Evolutionary conservation across 2,888 invertebrate genomes (phyloP).

Genomic region (Steinernema scapterisci): DNA sequence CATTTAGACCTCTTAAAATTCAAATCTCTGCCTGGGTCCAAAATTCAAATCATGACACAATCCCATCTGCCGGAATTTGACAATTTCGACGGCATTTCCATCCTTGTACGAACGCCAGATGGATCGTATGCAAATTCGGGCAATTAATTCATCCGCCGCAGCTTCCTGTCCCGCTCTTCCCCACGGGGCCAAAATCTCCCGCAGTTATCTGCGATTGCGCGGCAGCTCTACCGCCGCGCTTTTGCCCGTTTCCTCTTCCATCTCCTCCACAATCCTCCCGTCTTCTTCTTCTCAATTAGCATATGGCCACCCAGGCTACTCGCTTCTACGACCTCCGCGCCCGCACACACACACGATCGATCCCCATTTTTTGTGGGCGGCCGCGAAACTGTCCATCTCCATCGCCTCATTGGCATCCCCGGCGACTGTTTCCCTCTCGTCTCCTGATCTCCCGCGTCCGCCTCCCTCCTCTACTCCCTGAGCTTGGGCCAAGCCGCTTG

Average conservation of each 20-base stretch:
- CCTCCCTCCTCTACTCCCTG: too few species aligned
- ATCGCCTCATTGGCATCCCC: not conserved
- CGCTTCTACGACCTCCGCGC: not conserved
- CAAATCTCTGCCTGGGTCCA: too few species aligned
- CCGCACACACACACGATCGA: conserved; percentile 1
- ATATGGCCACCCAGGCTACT: conserved; percentile 23
- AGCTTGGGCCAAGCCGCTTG: conserved; percentile 5
- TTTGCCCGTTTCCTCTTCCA: not conserved
- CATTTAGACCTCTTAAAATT: too few species aligned
- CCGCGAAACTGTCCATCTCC: conserved; percentile 19
- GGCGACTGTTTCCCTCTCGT: not conserved
- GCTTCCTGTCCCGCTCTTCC: too few species aligned
- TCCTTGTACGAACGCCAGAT: not conserved
- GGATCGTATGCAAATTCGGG: conserved; percentile 30
- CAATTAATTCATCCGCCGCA: conserved; percentile 23
- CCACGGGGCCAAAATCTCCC: conserved; percentile 19
- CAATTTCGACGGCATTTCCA: conserved; percentile 3
- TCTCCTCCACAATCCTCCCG: too few species aligned
- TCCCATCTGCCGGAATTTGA: conserved; percentile 25
- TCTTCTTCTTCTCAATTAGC: conserved; percentile 16
- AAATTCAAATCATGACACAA: not conserved
- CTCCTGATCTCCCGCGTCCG: not conserved
- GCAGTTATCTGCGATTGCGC: conserved; percentile 30
- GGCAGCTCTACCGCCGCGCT: not conserved
- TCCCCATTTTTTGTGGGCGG: conserved; percentile 31